Base-by-base conservation (phyloP, 2,113 vertebrate species). In the Gobius niger region DNA sequence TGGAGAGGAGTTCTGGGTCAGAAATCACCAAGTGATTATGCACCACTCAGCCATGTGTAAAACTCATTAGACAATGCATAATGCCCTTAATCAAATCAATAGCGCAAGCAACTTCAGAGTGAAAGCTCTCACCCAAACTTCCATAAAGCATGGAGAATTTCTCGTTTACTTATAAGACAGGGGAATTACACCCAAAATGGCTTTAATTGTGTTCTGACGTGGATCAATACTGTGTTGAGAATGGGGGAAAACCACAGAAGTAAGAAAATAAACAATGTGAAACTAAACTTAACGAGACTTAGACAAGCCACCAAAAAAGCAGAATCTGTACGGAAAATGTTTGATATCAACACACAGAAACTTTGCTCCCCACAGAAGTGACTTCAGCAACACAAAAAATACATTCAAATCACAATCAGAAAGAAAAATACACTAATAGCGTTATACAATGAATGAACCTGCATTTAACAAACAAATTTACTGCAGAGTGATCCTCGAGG, bases 81-180 rank as follows among this genome's bases (percentile, higher is more conserved):
- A 98, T 95, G 96, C 93, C 94, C 93, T 95, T 97, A 97, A 98
- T 97, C 95, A 95, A 95, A 94, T 98, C 96, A 96, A 98, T 96
- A 94, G 94, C 94, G 84, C 93, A 94, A 93, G 93, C 93, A 94
- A 94, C 92, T 94, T 92, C 90, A 94, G 95, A 96, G 94, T 94
- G 94, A 95, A 93, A 94, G 94, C 94, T 94, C 93, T 94, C 94
- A 96, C 95, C 94, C 92, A 94, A 97, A 97, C 92, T 93, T 90
- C 88, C 87, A 91, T 82, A 91, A 89, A 91, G 90, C 91, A 84
- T 90, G 89, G 82, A 82, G 75, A 92, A 93, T 92, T 91, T 90
- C 88, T 90, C 85, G 91, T 92, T 91, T 90, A 89, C 81, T 88
- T 88, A 90, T 82, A 87, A 90, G 89, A 80, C 72, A 72, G 77